Conservation (phyloP, 23 tunicate species). For the Clavelina lepadiformis region DNA sequence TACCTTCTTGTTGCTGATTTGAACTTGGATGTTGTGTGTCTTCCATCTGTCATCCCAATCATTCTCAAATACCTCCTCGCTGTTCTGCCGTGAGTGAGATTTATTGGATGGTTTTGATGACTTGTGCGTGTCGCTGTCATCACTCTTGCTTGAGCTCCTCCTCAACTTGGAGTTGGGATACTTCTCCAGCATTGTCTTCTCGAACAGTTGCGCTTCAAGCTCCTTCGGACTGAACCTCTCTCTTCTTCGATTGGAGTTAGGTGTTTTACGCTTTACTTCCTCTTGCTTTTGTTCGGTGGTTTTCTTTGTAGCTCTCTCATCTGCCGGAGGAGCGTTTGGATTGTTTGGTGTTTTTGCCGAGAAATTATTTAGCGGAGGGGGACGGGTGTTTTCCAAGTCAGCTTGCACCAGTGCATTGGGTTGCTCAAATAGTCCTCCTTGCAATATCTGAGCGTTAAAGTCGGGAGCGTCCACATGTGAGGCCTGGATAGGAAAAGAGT, state of each 20-base stretch:
- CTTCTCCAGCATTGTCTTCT: background rate
- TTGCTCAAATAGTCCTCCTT: conserved; percentile 21
- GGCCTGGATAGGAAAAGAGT: conserved; percentile 1
- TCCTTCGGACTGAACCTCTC: background rate
- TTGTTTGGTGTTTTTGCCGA: conserved; percentile 1
- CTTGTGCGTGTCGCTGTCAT: background rate
- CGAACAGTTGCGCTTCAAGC: background rate
- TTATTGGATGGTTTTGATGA: background rate
- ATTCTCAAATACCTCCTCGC: conserved; percentile 23
- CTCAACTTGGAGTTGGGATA: conserved; percentile 20
- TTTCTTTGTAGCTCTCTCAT: background rate
- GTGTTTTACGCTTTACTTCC: background rate
- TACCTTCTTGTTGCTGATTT: conserved; percentile 7
- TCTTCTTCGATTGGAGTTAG: background rate
- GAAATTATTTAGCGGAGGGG: too few species aligned
- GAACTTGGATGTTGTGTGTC: conserved; percentile 24
- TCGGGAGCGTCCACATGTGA: background rate
- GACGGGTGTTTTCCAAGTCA: background rate
- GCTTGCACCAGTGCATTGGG: background rate
- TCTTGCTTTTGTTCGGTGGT: background rate
- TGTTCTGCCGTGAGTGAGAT: conserved; percentile 1
- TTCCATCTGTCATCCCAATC: conserved; percentile 20
- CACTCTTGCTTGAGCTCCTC: background rate
- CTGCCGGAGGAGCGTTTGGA: background rate
- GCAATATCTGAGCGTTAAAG: conserved; percentile 15